Evolutionary conservation across 2,888 invertebrate species (phyloP).

Genomic region (Pycnomerus fuliginosus): DNA sequence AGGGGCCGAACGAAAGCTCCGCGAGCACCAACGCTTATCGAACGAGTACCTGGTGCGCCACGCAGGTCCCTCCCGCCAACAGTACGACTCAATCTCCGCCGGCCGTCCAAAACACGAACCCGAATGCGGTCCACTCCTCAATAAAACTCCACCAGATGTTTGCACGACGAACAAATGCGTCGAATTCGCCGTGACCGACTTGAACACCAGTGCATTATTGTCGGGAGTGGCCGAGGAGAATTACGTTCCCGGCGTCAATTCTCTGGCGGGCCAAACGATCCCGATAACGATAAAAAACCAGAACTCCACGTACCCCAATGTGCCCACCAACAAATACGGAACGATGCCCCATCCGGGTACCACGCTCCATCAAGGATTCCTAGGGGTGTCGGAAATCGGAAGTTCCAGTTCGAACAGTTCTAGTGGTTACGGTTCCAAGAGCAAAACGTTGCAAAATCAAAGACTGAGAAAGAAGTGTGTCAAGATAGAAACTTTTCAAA

Average conservation of each 20-base stretch:
- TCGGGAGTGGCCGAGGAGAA: slow-evolving; percentile 40
- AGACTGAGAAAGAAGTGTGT: slow-evolving; percentile 48
- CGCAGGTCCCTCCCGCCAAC: slow-evolving; percentile 34
- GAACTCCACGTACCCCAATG: slow-evolving; percentile 38
- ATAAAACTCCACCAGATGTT: slow-evolving; percentile 54
- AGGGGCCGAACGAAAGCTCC: slow-evolving; percentile 59
- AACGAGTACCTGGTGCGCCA: slow-evolving; percentile 56
- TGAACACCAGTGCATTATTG: slow-evolving; percentile 35
- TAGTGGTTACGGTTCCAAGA: slow-evolving; percentile 43
- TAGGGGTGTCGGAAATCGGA: slow-evolving; percentile 49
- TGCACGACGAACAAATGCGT: slow-evolving; percentile 52
- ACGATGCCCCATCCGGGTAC: slow-evolving; percentile 47
- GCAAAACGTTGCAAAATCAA: slow-evolving; percentile 50
- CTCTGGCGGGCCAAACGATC: slow-evolving; percentile 52
- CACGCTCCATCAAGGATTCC: slow-evolving; percentile 50
- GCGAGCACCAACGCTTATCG: slow-evolving; percentile 57
- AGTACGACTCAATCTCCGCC: slow-evolving; percentile 40
- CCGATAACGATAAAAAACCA: slow-evolving; percentile 53
- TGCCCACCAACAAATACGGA: slow-evolving; percentile 45
- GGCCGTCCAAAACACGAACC: slow-evolving; percentile 45
- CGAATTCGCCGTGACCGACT: slow-evolving; percentile 38
- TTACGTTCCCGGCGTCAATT: slow-evolving; percentile 28
- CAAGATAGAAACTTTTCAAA: slow-evolving; percentile 52
- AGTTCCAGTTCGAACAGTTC: slow-evolving; percentile 50
- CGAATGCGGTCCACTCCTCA: slow-evolving; percentile 51